phyloP scores from a whole-genome alignment of 2,113 vertebrate genomes.

The Vulpes ferrilata region DNA sequence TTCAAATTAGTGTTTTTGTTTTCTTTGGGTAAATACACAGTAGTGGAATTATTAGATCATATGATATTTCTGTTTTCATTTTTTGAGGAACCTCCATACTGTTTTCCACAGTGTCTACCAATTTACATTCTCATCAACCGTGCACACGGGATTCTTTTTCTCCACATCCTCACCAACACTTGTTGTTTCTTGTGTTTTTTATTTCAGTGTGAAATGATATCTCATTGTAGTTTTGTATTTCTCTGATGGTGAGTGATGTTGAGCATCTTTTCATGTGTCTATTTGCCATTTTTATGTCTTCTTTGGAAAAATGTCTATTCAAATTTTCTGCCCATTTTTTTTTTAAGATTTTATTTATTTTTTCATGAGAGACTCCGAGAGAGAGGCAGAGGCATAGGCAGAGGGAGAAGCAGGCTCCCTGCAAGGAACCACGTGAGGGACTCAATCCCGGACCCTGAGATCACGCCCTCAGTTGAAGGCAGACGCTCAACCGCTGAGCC shows the following conservation, averaged over 20 bases:
- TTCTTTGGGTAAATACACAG: not conserved
- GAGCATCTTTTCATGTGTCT: not conserved
- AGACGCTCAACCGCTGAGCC: too few relatives aligned
- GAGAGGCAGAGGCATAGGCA: too few relatives aligned
- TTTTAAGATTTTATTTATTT: too few relatives aligned
- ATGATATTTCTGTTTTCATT: not conserved
- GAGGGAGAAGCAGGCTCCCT: too few relatives aligned
- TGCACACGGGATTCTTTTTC: not conserved
- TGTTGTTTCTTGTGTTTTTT: not conserved
- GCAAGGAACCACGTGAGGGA: too few relatives aligned
- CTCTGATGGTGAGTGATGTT: not conserved
- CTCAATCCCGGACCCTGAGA: too few relatives aligned
- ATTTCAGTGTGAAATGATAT: not conserved
- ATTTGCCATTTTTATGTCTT: not conserved
- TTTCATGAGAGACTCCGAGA: too few relatives aligned
- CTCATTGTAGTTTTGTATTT: not conserved
- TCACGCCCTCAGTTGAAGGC: too few relatives aligned
- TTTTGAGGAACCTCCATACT: not conserved
- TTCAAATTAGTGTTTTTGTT: not conserved
- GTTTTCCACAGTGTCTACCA: not conserved
- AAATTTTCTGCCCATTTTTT: not conserved
- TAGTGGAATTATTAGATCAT: not conserved
- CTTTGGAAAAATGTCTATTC: not conserved
- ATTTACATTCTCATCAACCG: not conserved
- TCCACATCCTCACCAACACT: not conserved